A percentile compares a stretch with the other conserved stretches of the same genome.
phyloP scores from a whole-genome alignment of 2,888 invertebrate genomes.

The Tetheella fluctuosa region DNA sequence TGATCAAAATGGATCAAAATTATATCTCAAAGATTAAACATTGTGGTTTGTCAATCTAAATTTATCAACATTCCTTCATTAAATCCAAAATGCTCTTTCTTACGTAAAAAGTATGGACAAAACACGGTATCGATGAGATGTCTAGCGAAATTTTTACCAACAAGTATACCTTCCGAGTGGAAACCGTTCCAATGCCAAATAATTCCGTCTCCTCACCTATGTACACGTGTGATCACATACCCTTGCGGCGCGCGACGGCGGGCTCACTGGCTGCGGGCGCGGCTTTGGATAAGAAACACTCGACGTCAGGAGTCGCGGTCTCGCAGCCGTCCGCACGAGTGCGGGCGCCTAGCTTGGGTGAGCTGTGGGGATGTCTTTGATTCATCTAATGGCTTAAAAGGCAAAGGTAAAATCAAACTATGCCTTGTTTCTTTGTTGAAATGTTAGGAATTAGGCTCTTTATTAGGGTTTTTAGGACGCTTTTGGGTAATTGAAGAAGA shows the following conservation, averaged over 20 bases:
- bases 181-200: neutral
- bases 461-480: too few species aligned
- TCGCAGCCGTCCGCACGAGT: slow-evolving; percentile 78
- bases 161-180: slow-evolving; percentile 13
- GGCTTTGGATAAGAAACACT: slow-evolving; percentile 19
- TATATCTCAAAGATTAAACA: too few species aligned
- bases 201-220: slow-evolving; percentile 43
- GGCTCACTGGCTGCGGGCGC: slow-evolving; percentile 29
- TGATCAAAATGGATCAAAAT: neutral
- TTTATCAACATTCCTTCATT: too few species aligned
- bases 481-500: too few species aligned
- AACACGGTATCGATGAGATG: too few species aligned
- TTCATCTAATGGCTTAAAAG: slow-evolving; percentile 11
- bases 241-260: slow-evolving; percentile 62
- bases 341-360: slow-evolving; percentile 68
- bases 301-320: slow-evolving; percentile 36
- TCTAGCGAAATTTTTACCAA: neutral
- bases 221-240: slow-evolving; percentile 53
- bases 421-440: too few species aligned
- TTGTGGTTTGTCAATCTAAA: too few species aligned
- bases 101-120: slow-evolving; percentile 14
- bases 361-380: slow-evolving; percentile 37
- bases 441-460: too few species aligned
- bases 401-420: too few species aligned
- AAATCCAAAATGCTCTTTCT: too few species aligned